Evolutionary conservation across 2,797 vertebrate species (phyloP), one percentile per base, ranked within the genome.

Genomic region (Oreortyx pictus): DNA sequence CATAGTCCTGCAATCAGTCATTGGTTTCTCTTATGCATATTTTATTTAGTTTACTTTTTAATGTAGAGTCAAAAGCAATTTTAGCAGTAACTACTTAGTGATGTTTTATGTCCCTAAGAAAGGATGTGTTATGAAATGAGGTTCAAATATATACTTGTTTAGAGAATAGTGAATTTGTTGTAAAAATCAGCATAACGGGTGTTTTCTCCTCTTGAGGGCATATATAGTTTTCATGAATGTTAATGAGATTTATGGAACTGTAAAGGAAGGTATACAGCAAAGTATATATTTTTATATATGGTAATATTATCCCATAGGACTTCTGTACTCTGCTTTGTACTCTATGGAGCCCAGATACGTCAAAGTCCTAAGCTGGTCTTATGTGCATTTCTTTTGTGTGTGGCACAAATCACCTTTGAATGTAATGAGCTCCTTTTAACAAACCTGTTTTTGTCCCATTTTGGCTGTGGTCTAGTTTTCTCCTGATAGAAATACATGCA

Each of bases 151-250:
- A 44, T 64, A 27, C 44, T 75, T 75, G 35, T 91, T 65, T 81
- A 83, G 90, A 93, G 93, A 93, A 67, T 54, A 95, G 66, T 44
- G 79, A 72, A 84, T 72, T 74, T 82, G 72, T 87, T 82, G 82
- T 92, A 93, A 89, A 94, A 90, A 94, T 79, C 79, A 88, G 56
- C 94, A 67, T 74, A 90, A 77, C 2, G 23, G 79, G 68, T 20
- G 54, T 84, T 85, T 85, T 91, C 47, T 90, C 62, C 88, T 94
- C 82, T 47, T 83, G 93, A 92, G 75, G 85, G 33, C 75, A 92
- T 82, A 85, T 57, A 17, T 9, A 90, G 56, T 75, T 93, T 88
- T 95, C 81, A 67, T 89, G 68, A 94, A 95, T 89, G 80, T 85
- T 91, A 89, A 93, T 56, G 44, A 88, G 60, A 62, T 43, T 76